These are phyloP conservation scores for Clarias pachynema DNA, from an alignment of 2,797 vertebrate genomes.

Conservation along the genomic window DNA sequence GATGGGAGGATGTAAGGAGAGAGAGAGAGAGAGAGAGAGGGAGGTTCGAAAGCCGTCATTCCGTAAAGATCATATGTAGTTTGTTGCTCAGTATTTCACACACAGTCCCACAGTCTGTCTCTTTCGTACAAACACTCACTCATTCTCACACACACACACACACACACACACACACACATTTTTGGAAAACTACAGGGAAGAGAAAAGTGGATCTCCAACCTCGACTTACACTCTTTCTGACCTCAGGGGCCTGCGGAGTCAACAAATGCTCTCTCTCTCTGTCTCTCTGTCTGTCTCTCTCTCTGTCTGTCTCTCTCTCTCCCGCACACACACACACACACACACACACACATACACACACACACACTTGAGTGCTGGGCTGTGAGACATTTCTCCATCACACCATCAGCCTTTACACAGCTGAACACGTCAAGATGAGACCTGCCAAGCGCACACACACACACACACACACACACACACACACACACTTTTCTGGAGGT, in stretches of 20 bases:
- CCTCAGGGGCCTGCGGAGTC: constrained; percentile 30
- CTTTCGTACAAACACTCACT: background rate
- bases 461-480: background rate
- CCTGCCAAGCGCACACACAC: background rate
- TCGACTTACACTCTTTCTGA: constrained; percentile 34
- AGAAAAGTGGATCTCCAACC: constrained; percentile 33
- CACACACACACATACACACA: constrained; percentile 19
- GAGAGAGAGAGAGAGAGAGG: background rate
- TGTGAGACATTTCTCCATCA: constrained; percentile 19
- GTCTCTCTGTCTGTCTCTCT: background rate
- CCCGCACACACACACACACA: constrained; percentile 1
- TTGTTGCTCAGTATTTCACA: constrained; percentile 15
- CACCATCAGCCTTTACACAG: constrained; percentile 2
- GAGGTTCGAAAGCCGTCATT: constrained; percentile 2
- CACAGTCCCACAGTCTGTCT: constrained; percentile 13
- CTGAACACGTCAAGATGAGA: constrained; percentile 6
- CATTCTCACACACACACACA: constrained; percentile 23
- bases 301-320: background rate
- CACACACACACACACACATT: constrained; percentile 25
- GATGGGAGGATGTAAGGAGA: background rate
- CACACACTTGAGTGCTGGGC: constrained; percentile 2
- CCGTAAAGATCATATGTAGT: constrained; percentile 59
- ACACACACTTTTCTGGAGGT: background rate
- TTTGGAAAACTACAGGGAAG: constrained; percentile 18
- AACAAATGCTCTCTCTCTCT: constrained; percentile 17